Conservation (phyloP, 2,888 invertebrate genomes). For the Cheilosia vulpina region DNA sequence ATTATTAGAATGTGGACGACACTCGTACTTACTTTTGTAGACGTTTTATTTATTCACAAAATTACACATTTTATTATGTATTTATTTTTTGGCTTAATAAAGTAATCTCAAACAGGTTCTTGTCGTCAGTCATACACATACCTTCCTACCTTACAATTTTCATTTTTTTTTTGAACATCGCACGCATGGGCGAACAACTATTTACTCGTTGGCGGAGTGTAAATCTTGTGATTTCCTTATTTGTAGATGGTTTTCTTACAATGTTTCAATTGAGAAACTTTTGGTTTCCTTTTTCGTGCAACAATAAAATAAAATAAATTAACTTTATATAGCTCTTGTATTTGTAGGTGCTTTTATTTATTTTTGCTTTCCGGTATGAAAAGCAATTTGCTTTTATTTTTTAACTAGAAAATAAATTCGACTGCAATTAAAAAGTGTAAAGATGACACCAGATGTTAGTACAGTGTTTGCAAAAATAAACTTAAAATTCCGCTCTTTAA, state of each 20-base stretch:
- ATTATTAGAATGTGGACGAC: neutral
- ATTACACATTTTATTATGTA: constrained; percentile 18
- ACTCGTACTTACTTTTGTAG: constrained; percentile 10
- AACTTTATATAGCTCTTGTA: neutral
- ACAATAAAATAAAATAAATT: constrained; percentile 17
- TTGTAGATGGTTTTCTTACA: constrained; percentile 59
- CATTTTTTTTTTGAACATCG: constrained; percentile 44
- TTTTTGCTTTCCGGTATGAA: neutral
- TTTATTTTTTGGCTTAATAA: constrained; percentile 4
- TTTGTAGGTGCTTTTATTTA: neutral
- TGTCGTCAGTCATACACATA: constrained; percentile 14
- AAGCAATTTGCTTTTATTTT: neutral
- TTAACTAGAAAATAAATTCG: too few species aligned
- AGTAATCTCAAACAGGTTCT: constrained; percentile 44
- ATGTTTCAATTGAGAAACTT: constrained; percentile 48
- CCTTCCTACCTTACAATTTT: constrained; percentile 4
- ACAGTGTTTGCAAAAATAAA: too few species aligned
- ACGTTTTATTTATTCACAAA: constrained; percentile 4
- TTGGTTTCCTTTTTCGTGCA: constrained; percentile 27
- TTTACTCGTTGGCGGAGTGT: constrained; percentile 40
- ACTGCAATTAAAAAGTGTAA: too few species aligned
- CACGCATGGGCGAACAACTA: constrained; percentile 72
- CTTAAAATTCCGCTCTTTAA: too few species aligned
- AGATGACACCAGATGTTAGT: too few species aligned
- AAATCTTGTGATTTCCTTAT: constrained; percentile 67